Evolutionary conservation across 2,888 invertebrate species (phyloP), one percentile per base, ranked within the genome.

Genomic region (Rhingia rostrata): DNA sequence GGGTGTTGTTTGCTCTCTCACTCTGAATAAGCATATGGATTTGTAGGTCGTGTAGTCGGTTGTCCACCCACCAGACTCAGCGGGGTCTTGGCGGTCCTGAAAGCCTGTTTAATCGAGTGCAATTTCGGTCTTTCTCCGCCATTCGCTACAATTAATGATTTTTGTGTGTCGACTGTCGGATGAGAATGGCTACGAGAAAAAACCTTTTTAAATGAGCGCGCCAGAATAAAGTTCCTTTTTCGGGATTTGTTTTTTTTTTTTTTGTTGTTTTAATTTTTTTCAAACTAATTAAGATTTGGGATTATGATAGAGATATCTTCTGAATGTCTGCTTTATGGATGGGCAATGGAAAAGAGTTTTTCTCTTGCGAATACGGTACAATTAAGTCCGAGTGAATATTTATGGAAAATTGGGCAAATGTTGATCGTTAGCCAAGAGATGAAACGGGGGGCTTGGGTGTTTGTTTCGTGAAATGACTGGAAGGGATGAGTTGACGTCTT

Each of bases 221-320:
- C 60, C 10, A 22, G 61, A 39, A 61, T 69, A 35, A 51, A 45
- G 60, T 67, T 37, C 37, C 47, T 14, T 30, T 32, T 39, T 53
- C n/a, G n/a, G n/a, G n/a, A n/a, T n/a, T n/a, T n/a, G n/a, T n/a
- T 45, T 37, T 6, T 47, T 30, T 47, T 47, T 64, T 22, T 49
- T 33, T 22, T 47, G 2, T 41, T 54, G 33, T 35, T 45, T 49
- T 47, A 58, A 30, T 70, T 70, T 32, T 30, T 54, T 67, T 33
- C 22, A 45, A 35, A 77, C 67, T 77, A 77, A 77, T 77, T 77
- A 77, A 77, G 77, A 69, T 67, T 77, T 77, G 61, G 67, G 61
- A 77, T 69, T 69, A 54, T 61, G 77, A 77, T 67, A 61, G 39
- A 51, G 54, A 61, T 45, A 67, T 45, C 43, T 67, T 66, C 51